These are phyloP conservation scores for Triplophysa siluroides DNA, from an alignment of 2,113 vertebrate species.

Conservation along the genomic window DNA sequence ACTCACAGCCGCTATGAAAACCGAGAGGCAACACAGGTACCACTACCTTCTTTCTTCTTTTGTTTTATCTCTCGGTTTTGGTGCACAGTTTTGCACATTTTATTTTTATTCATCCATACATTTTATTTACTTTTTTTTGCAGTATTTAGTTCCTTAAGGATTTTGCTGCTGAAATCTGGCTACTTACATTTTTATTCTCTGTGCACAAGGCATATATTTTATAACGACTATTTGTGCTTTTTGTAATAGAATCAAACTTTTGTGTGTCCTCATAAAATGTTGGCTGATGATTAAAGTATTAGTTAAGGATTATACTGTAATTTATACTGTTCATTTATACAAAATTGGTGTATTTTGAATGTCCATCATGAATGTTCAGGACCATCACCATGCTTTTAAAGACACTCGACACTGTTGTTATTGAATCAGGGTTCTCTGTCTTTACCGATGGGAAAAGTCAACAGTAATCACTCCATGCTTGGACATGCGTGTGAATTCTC, in stretches of 20 bases:
- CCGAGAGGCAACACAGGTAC: background rate
- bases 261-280: background rate
- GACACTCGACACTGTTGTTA: no score
- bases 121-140: background rate
- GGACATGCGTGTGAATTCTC: background rate
- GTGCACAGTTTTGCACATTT: no score
- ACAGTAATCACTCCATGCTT: background rate
- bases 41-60: background rate
- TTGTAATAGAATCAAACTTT: background rate
- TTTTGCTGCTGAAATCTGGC: no score
- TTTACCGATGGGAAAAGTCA: background rate
- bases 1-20: background rate
- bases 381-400: no score
- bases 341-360: no score
- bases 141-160: no score
- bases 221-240: background rate
- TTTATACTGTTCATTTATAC: no score
- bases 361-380: no score
- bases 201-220: background rate
- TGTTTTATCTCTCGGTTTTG: background rate
- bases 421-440: background rate
- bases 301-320: no score
- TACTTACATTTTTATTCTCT: background rate
- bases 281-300: background rate
- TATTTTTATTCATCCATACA: background rate